These are phyloP conservation scores for Criorhina ranunculi DNA, from an alignment of 2,888 invertebrate species.

Conservation along the genomic window DNA sequence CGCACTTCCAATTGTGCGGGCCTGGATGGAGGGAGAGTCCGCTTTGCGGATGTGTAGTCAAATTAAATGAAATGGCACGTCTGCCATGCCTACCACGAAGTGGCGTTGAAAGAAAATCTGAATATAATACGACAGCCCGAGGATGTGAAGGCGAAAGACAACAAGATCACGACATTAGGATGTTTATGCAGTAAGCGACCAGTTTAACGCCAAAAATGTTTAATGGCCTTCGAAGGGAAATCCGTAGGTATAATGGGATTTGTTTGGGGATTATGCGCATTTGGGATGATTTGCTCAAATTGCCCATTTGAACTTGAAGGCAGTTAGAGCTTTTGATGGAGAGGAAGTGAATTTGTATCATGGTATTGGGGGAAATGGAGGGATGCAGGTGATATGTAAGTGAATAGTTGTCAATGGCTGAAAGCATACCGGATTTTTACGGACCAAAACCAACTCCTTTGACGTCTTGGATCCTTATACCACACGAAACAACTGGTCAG, in stretches of 20 bases:
- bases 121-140: conserved; percentile 65
- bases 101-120: conserved; percentile 74
- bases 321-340: too few species aligned
- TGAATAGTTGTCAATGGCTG: too few species aligned
- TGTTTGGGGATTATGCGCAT: too few species aligned
- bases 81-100: conserved; percentile 68
- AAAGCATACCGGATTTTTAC: too few species aligned
- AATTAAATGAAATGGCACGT: conserved; percentile 64
- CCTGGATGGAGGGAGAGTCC: conserved; percentile 37
- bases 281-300: too few species aligned
- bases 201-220: conserved; percentile 74
- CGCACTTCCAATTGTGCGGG: conserved; percentile 22
- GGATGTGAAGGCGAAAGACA: conserved; percentile 49
- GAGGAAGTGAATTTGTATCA: too few species aligned
- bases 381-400: too few species aligned
- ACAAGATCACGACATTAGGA: conserved; percentile 62
- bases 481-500: too few species aligned
- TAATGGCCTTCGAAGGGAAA: conserved; percentile 48
- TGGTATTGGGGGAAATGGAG: too few species aligned
- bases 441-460: too few species aligned
- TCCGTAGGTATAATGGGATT: neutral
- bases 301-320: too few species aligned
- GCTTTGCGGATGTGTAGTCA: conserved; percentile 55
- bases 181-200: conserved; percentile 71
- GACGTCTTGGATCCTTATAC: too few species aligned